A percentile compares a stretch with the other conserved stretches of the same genome.
These are phyloP conservation scores for Corythornis cristatus DNA, from an alignment of 2,113 vertebrate genomes.

Conservation along the genomic window DNA sequence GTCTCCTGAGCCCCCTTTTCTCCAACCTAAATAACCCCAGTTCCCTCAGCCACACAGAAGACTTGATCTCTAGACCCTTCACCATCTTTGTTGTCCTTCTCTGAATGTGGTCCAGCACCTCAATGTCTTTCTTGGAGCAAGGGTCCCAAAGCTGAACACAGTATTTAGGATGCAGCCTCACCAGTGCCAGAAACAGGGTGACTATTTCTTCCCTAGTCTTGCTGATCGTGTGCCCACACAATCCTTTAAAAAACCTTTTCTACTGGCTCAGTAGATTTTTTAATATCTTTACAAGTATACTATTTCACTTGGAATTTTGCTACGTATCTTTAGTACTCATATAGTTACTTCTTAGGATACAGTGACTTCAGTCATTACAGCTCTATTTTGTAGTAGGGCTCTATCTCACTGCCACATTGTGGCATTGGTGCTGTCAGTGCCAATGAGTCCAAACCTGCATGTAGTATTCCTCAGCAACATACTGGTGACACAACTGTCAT, in stretches of 20 bases:
- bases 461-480: background rate
- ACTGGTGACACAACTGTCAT: background rate
- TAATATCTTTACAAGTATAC: background rate
- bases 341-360: background rate
- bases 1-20: background rate
- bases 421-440: background rate
- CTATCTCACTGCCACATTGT: background rate
- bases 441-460: background rate
- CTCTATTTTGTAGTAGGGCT: background rate
- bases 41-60: fast-evolving
- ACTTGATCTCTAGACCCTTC: background rate
- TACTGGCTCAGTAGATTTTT: background rate
- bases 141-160: background rate
- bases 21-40: background rate
- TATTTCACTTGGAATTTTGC: background rate
- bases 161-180: fast-evolving
- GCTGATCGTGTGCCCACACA: fast-evolving
- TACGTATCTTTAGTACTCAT: background rate
- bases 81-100: fast-evolving
- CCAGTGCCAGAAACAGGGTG: fast-evolving
- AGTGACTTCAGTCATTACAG: background rate
- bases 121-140: background rate
- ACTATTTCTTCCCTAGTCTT: background rate
- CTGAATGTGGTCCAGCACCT: fast-evolving
- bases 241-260: background rate